Evolutionary conservation across 1,140 invertebrate species (phyloP), one percentile per base, ranked within the genome.

Genomic region (Parasteatoda tepidariorum): DNA sequence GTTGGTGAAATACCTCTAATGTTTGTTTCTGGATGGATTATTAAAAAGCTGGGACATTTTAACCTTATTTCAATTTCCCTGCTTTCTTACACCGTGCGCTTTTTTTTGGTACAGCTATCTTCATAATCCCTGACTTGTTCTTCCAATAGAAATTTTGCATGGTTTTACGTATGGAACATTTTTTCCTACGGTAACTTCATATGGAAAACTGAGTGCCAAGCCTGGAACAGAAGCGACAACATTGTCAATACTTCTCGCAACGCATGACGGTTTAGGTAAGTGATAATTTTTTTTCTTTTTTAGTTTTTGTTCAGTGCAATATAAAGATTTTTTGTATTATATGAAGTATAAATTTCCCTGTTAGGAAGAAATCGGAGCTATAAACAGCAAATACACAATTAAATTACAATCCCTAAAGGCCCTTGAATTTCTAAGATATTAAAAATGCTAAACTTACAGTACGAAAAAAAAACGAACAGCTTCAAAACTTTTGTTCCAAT

Each of bases 91-190:
- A 92, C 92, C 62, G 86, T 93, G 48, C 0, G 92, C 96, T 62
- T 96, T 97, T 86, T 90, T 96, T 74, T 88, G 93, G 2, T 97
- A 98, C 88, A 96, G 95, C 3, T 88, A 94, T 28, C 18, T 85
- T n/a, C 90, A 90, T 0, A 93, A 96, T 88, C 92, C 94, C 0
- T 97, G 95, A 95, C 41, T 76, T 18, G 92, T 94, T 71, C 89
- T 98, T 74, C 93, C 95, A 2, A 92, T 97, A 26, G 96, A 98
- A 89, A 88, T 96, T 74, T 89, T 95, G 7, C 95, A 97, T 89
- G 95, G 95, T n/a, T 89, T 96, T 7, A 95, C 96, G 0, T 95
- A 95, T 87, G 96, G 96, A 15, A 90, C 97, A 81, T 95, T 95
- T 87, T 98, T 96, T 90, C 92, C 95, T 0, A 87, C 95, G 11